Evolutionary conservation across 2,113 vertebrate species (phyloP), one percentile per base, ranked within the genome.

Genomic region (Eretmochelys imbricata): DNA sequence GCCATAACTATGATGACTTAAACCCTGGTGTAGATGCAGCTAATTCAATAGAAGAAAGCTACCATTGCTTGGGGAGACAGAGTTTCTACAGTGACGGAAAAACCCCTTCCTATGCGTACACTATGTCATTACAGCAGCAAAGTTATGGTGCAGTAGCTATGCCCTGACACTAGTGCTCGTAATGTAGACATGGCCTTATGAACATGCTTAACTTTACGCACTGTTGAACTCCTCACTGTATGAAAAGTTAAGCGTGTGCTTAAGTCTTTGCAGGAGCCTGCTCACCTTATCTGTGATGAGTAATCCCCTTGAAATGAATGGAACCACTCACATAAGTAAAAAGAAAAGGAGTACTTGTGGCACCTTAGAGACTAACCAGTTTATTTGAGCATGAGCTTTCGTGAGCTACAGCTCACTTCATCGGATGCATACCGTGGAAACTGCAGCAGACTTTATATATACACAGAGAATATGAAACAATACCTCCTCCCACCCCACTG

Each of bases 281-380:
- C 49, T 96, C 87, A 88, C 94, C 94, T 95, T 85, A 80, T 78
- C 42, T 14, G 24, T 78, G 22, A 48, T 24, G 24, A 78, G 24
- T 78, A 78, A 78, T 78, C 42, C 42, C 22, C 48, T 96, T 89
- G 20, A 49, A 96, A 94, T 87, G 76, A 86, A 51, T 25, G 13
- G 38, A 83, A 90, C 6, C 80, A 11, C 75, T 90, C 51, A 24
- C 35, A 46, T 93, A 80, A 75, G n/a, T 72, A 72, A 94, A n/a
- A n/a, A n/a, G n/a, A n/a, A n/a, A n/a, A n/a, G n/a, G n/a, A n/a
- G n/a, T n/a, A n/a, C n/a, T n/a, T n/a, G n/a, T n/a, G n/a, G n/a
- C n/a, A n/a, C n/a, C n/a, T n/a, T n/a, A n/a, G n/a, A n/a, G n/a
- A n/a, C n/a, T n/a, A n/a, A n/a, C n/a, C n/a, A n/a, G n/a, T n/a